Base-by-base conservation (phyloP, 2,888 invertebrate genomes). In the Trilocha varians region DNA sequence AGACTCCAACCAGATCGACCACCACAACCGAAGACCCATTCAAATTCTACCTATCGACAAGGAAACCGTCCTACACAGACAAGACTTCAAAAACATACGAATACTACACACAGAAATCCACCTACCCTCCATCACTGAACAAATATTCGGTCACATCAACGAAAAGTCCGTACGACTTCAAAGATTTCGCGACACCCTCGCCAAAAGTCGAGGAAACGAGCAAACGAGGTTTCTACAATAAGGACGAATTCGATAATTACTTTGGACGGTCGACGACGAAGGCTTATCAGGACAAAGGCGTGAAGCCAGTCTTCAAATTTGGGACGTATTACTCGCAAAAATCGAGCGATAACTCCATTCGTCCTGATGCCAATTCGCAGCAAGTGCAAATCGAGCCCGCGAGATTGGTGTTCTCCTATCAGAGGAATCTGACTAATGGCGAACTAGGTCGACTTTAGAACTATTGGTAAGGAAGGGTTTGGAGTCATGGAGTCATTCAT, bases 151-250 rank as follows among this genome's bases (percentile, higher is more conserved):
- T 83, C 32, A 74, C 85, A 13, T 82, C 88, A 11, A 89, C 89
- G 9, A 84, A 79, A 67, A 88, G 82, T 59, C 88, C 89, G 1
- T 89, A 88, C 65, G 80, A 84, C 49, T 87, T 87, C 57, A 76
- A 84, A 59, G 83, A 85, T 37, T 86, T 76, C 48, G 63, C 67
- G 0, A 86, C 80, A 55, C 75, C 63, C 70, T 73, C 67, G 43
- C 69, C 67, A 13, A 65, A 65, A 53, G 72, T 66, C 38, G 50
- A 47, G 36, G 62, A 56, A 41, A 53, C 64, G 11, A 58, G 67
- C 4, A 84, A 73, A 60, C 57, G 60, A 36, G 79, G 83, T 3
- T 83, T 76, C 53, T 75, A 73, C 55, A 77, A 55, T 43, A 85
- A 80, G 57, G 76, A 72, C 15, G 79, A 78, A 15, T 68, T 77